Conservation (phyloP, 92 coral and sea anemone species). For the Zoanthus sansibaricus region DNA sequence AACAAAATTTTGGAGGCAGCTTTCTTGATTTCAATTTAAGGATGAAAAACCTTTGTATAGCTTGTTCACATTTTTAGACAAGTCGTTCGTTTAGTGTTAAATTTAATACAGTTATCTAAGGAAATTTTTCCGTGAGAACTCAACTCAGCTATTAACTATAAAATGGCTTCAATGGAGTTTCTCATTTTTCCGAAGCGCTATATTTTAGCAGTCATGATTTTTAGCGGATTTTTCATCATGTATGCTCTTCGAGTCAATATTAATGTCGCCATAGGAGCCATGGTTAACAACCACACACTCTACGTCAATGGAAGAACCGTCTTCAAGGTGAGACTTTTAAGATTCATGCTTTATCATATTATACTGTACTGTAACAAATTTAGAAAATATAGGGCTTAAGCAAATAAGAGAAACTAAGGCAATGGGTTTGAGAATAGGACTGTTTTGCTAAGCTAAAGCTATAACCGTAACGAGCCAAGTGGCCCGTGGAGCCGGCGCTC, state of each 20-base stretch:
- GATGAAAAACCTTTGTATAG: neutral
- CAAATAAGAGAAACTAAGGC: too few species aligned
- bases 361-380: too few species aligned
- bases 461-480: too few species aligned
- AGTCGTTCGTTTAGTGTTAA: neutral
- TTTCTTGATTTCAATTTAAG: neutral
- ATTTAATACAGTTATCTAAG: neutral
- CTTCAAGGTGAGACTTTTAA: constrained; percentile 60
- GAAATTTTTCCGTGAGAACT: neutral
- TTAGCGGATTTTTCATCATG: constrained; percentile 84
- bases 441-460: too few species aligned
- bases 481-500: too few species aligned
- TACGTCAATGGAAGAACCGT: constrained; percentile 68
- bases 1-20: neutral
- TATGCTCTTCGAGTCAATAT: constrained; percentile 81
- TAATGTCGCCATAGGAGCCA: constrained; percentile 92
- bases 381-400: too few species aligned
- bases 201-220: constrained; percentile 73
- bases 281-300: constrained; percentile 87
- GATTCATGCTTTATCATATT: too few species aligned
- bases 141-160: neutral
- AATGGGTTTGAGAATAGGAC: too few species aligned
- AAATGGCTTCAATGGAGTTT: neutral
- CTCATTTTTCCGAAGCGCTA: constrained; percentile 78
- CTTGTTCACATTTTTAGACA: neutral